Conservation (phyloP, 2,888 invertebrate genomes). For the Pachycephus smyrnensis region DNA sequence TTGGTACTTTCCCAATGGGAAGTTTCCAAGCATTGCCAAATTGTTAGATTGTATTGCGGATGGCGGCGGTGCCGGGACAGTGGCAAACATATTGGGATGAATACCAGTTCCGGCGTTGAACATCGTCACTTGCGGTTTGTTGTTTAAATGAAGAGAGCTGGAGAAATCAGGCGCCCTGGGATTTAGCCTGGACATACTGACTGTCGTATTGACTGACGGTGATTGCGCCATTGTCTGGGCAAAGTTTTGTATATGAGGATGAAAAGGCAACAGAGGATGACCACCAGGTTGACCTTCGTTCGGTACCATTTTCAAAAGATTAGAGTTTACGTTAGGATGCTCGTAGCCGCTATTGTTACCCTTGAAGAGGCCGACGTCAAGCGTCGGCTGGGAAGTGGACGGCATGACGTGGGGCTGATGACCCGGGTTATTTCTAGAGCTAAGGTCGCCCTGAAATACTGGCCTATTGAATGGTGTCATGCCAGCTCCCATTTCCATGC, state of each 20-base stretch:
- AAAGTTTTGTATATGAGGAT: conserved; percentile 56
- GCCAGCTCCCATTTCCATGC: conserved; percentile 41
- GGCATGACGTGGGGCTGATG: conserved; percentile 53
- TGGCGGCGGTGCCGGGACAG: conserved; percentile 54
- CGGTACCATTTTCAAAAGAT: conserved; percentile 67
- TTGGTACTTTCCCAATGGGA: conserved; percentile 59
- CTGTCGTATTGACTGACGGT: conserved; percentile 65
- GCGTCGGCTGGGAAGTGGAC: conserved; percentile 51
- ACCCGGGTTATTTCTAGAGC: conserved; percentile 44
- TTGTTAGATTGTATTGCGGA: conserved; percentile 56
- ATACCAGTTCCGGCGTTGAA: conserved; percentile 55
- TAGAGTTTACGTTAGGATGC: conserved; percentile 58
- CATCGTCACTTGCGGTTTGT: conserved; percentile 60
- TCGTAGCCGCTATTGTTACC: conserved; percentile 50
- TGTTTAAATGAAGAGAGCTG: conserved; percentile 67
- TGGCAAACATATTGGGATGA: conserved; percentile 60
- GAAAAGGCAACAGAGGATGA: conserved; percentile 54
- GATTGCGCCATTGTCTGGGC: conserved; percentile 57
- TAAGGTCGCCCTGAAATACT: conserved; percentile 53
- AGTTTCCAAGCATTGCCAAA: conserved; percentile 56
- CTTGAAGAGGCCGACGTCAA: conserved; percentile 58
- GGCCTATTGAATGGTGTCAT: conserved; percentile 55
- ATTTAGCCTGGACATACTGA: conserved; percentile 78
- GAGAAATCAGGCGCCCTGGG: conserved; percentile 86
- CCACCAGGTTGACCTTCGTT: conserved; percentile 50